phyloP scores from a whole-genome alignment of 2,113 vertebrate genomes.

The Dascyllus trimaculatus region DNA sequence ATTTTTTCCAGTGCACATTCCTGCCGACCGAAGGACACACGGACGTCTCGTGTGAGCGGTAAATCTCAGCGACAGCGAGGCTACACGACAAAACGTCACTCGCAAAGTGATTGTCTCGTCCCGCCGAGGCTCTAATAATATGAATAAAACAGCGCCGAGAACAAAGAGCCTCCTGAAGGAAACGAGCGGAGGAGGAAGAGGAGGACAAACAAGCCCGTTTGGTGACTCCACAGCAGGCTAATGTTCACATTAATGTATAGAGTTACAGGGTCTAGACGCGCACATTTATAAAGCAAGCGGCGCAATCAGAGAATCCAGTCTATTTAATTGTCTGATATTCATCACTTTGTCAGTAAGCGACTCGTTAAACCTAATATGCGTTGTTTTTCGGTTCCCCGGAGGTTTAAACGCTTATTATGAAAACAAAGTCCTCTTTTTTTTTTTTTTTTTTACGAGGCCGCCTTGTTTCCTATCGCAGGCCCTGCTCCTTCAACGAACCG shows the following conservation, averaged over 20 bases:
- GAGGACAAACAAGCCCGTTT: slow-evolving; percentile 69
- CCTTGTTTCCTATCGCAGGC: slow-evolving; percentile 63
- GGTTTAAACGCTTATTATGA: slow-evolving; percentile 79
- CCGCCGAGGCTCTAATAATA: slow-evolving; percentile 24
- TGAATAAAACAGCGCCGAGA: slow-evolving; percentile 43
- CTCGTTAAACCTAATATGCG: slow-evolving; percentile 79
- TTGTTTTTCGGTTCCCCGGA: slow-evolving; percentile 68
- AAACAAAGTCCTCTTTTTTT: slow-evolving; percentile 67
- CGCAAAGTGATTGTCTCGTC: slow-evolving; percentile 41
- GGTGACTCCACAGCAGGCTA: slow-evolving; percentile 52
- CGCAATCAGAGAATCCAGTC: slow-evolving; percentile 72
- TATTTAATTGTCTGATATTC: slow-evolving; percentile 78
- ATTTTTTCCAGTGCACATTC: too few relatives aligned
- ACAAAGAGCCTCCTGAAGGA: slow-evolving; percentile 18
- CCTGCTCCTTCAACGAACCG: slow-evolving; percentile 52
- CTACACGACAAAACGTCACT: slow-evolving; percentile 51
- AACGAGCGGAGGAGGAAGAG: slow-evolving; percentile 39
- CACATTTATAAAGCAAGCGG: slow-evolving; percentile 72
- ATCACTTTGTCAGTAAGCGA: slow-evolving; percentile 83
- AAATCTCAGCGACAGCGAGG: slow-evolving; percentile 45
- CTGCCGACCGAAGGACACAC: slow-evolving; percentile 15
- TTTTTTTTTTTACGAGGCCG: slow-evolving; percentile 48
- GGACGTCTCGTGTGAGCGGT: slow-evolving; percentile 15
- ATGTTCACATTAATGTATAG: slow-evolving; percentile 80
- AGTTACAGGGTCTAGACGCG: slow-evolving; percentile 68